phyloP scores from a whole-genome alignment of 2,113 vertebrate species.

The Dromiciops gliroides region DNA sequence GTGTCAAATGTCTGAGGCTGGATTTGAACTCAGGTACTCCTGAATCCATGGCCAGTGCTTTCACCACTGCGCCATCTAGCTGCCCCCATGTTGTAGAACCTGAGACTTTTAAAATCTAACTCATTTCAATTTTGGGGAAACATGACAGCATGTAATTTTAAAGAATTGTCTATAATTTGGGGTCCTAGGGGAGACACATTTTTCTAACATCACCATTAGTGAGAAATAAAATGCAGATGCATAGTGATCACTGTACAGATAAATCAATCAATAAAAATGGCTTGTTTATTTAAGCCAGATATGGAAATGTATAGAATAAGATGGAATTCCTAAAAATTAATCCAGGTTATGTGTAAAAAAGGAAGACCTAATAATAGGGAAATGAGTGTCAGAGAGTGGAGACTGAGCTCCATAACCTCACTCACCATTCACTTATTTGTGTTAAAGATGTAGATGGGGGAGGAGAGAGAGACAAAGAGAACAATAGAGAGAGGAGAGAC shows the following conservation, averaged over 20 bases:
- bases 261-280: conserved; percentile 19
- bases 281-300: no score
- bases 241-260: not conserved
- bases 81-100: not conserved
- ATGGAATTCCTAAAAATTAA: not conserved
- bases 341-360: not conserved
- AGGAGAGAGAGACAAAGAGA: no score
- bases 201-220: not conserved
- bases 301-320: not conserved
- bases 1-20: no score
- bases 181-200: not conserved
- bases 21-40: no score
- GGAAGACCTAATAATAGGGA: conserved; percentile 7
- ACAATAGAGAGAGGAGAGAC: no score
- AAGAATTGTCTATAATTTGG: not conserved
- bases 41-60: no score
- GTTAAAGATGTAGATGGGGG: not conserved
- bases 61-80: no score
- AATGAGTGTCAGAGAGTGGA: not conserved
- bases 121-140: not conserved
- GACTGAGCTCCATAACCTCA: not conserved
- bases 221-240: not conserved
- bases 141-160: not conserved
- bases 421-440: not conserved
- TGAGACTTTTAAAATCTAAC: not conserved